Conservation (phyloP, 2,797 vertebrate species). For the Mormyrops attenuatus region DNA sequence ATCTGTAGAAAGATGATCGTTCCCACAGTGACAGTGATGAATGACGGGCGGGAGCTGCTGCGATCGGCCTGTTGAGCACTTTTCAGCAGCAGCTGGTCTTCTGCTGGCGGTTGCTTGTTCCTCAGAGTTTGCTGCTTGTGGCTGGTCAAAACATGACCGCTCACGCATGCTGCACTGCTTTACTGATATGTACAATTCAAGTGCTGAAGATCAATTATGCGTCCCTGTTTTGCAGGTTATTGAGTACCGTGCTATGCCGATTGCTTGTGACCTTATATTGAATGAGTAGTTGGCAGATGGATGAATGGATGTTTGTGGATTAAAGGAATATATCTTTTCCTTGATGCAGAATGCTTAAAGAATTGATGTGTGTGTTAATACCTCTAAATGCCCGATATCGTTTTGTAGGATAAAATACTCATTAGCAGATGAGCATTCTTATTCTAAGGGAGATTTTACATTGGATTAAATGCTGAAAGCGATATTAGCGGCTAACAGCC, state of each 20-base stretch:
- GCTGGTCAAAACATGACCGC: background rate
- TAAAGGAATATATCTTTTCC: background rate
- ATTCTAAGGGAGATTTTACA: background rate
- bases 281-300: background rate
- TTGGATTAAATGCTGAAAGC: background rate
- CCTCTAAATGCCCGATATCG: background rate
- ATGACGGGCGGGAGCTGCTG: background rate
- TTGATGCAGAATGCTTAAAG: background rate
- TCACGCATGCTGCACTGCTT: background rate
- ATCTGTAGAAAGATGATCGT: background rate
- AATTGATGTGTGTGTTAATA: background rate
- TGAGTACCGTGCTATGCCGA: background rate
- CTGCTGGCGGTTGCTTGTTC: background rate
- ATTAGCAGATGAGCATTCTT: background rate
- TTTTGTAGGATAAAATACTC: background rate
- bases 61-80: background rate
- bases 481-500: background rate
- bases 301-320: background rate
- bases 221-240: background rate
- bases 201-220: background rate
- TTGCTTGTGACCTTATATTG: background rate
- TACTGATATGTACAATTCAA: background rate
- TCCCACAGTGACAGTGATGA: background rate
- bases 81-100: background rate
- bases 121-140: background rate